These are phyloP conservation scores for Cliona cf. orientalis DNA, from an alignment of 37 sponge, comb jelly and placozoan species.

Conservation along the genomic window DNA sequence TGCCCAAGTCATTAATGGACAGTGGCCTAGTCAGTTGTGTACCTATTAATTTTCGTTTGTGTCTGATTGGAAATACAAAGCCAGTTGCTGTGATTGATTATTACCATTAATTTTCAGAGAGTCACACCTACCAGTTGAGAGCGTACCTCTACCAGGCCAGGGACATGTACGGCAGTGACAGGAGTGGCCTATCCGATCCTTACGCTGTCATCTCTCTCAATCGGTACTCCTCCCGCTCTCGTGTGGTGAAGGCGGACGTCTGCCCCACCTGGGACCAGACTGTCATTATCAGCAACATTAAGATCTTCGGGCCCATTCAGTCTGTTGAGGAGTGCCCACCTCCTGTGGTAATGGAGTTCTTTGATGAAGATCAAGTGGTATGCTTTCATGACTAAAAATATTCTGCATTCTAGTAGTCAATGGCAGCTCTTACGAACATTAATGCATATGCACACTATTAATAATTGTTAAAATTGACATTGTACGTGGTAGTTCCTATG, in stretches of 20 bases:
- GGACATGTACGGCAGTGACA: conserved; percentile 90
- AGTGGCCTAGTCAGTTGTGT: too few species aligned
- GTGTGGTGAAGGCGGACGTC: conserved; percentile 79
- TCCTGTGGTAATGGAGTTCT: conserved; percentile 84
- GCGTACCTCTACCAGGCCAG: conserved; percentile 99
- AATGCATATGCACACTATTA: too few species aligned
- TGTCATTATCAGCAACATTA: conserved; percentile 81
- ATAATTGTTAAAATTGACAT: background rate
- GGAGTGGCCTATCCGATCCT: conserved; percentile 94
- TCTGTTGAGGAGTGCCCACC: conserved; percentile 73
- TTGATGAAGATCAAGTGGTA: conserved; percentile 91
- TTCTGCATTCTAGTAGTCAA: background rate
- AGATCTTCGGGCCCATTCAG: conserved; percentile 82
- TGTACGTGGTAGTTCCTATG: too few species aligned
- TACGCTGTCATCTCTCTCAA: conserved; percentile 81
- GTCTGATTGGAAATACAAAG: too few species aligned
- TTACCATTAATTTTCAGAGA: conserved; percentile 35
- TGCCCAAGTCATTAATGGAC: too few species aligned
- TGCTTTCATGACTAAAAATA: conserved; percentile 10
- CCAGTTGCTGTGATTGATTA: too few species aligned
- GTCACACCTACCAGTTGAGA: conserved; percentile 92
- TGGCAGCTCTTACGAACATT: too few species aligned
- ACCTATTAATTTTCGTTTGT: too few species aligned
- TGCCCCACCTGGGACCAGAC: conserved; percentile 99
- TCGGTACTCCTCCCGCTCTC: conserved; percentile 72